These are phyloP conservation scores for Salvator merianae DNA, from an alignment of 2,113 vertebrate species.

Conservation along the genomic window DNA sequence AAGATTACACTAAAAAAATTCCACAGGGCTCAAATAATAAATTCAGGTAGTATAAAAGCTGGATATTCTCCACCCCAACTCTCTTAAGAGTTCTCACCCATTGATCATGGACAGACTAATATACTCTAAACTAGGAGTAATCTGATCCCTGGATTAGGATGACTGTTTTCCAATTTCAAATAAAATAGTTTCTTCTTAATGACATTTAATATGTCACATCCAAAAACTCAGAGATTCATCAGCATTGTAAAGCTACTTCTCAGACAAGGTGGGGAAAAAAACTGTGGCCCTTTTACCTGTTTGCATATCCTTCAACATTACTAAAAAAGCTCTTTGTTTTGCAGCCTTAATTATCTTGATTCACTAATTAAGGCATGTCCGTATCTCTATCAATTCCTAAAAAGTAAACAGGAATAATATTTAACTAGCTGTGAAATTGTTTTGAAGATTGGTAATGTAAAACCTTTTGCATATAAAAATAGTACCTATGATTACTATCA, in stretches of 20 bases:
- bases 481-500: background rate
- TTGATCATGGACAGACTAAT: too few relatives aligned
- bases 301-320: background rate
- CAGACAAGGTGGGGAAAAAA: too few relatives aligned
- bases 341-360: background rate
- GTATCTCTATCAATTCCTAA: background rate
- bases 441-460: background rate
- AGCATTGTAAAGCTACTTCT: background rate
- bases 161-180: too few relatives aligned
- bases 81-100: background rate
- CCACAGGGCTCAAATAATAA: background rate
- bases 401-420: background rate
- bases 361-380: background rate
- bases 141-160: too few relatives aligned
- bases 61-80: background rate
- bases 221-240: too few relatives aligned
- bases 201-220: background rate
- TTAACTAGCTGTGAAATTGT: background rate
- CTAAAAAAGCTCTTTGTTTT: background rate
- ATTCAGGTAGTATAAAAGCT: background rate
- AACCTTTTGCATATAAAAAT: slow-evolving; percentile 4
- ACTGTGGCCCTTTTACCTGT: background rate
- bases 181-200: too few relatives aligned
- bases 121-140: too few relatives aligned
- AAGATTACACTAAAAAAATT: slow-evolving; percentile 15